These are phyloP conservation scores for Pimpla rufipes DNA, from an alignment of 2,888 invertebrate genomes.

Conservation along the genomic window DNA sequence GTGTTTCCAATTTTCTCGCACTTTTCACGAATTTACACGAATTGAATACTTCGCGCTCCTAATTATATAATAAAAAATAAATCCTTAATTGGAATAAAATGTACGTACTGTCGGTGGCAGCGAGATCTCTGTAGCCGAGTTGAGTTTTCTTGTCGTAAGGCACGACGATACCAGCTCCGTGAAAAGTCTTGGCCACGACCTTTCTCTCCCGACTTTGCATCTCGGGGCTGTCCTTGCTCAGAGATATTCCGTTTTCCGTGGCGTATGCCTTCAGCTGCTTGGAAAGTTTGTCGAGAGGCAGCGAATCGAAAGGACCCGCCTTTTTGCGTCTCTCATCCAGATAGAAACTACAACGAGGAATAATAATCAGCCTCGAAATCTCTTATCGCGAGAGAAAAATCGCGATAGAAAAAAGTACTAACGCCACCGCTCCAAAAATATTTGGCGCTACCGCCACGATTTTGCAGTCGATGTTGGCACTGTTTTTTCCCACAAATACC, in stretches of 20 bases:
- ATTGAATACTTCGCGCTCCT: no score
- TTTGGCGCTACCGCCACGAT: slow-evolving; percentile 92
- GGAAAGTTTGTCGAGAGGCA: slow-evolving; percentile 87
- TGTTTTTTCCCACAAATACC: slow-evolving; percentile 92
- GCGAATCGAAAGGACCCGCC: slow-evolving; percentile 89
- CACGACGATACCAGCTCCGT: slow-evolving; percentile 94
- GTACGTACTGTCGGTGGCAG: slow-evolving; percentile 89
- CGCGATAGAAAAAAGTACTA: slow-evolving; percentile 82
- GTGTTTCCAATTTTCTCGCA: no score
- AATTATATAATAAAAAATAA: no score
- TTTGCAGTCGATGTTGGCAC: slow-evolving; percentile 89
- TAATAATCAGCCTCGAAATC: not conserved
- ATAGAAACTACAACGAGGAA: slow-evolving; percentile 84
- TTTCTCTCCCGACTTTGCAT: slow-evolving; percentile 89
- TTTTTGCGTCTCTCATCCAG: slow-evolving; percentile 86
- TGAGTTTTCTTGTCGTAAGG: slow-evolving; percentile 93
- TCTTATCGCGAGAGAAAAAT: not conserved
- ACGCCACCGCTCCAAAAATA: slow-evolving; percentile 93
- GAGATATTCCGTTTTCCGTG: slow-evolving; percentile 87
- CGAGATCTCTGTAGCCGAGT: slow-evolving; percentile 93
- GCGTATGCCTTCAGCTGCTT: slow-evolving; percentile 89
- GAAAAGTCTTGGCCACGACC: slow-evolving; percentile 91
- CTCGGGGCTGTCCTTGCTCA: slow-evolving; percentile 87
- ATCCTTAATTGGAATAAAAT: not conserved
- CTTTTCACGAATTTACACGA: no score